Evolutionary conservation across 92 coral and sea anemone species (phyloP), one percentile per base, ranked within the genome.

Genomic region (Palythoa grandis): DNA sequence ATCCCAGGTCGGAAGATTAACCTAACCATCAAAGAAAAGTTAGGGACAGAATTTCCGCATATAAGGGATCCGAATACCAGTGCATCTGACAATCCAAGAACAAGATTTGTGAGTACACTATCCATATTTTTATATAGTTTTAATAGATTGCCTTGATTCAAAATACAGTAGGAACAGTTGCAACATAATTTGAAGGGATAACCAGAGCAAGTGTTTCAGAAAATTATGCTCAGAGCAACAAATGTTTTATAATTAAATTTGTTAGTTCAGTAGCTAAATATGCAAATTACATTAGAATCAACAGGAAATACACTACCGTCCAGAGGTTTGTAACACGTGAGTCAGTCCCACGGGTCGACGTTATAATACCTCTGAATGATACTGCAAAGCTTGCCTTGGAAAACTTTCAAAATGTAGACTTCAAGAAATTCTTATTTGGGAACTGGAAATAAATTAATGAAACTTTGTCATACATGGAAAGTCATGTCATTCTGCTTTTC

Each of bases 81-180:
- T 71, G 76, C 52, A 17, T 71, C 76, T 12, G 76, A 37, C 23
- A 71, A 71, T 71, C 22, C 76, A 39, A 71, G 76, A 71, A 71
- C 76, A 71, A 71, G 76, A 71, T 71, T 71, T 71, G 76, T 71
- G 76, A 71, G 76, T 71, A 71, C 23, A 71, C 52, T 37, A 71
- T 15, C 76, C 52, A 71, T 5, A 71, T 14, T 71, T 71, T 15
- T 2, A 71, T 71, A 43, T 43, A 43, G 12, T 71, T 71, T 39
- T 35, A 39, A 35, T 71, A 37, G 76, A 13, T 39, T 71, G 20
- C 20, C 7, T 13, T 35, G 76, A 71, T 35, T 35, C 50, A 35
- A 37, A 71, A 71, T 29, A 39, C 50, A 16, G 76, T 37, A 37
- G 76, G 52, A 71, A 39, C 52, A 71, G 48, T 71, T 71, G 76